A percentile compares a stretch with the other conserved stretches of the same genome.
These are phyloP conservation scores for Drosophila tropicalis DNA, from an alignment of 1,140 invertebrate genomes.

Conservation along the genomic window DNA sequence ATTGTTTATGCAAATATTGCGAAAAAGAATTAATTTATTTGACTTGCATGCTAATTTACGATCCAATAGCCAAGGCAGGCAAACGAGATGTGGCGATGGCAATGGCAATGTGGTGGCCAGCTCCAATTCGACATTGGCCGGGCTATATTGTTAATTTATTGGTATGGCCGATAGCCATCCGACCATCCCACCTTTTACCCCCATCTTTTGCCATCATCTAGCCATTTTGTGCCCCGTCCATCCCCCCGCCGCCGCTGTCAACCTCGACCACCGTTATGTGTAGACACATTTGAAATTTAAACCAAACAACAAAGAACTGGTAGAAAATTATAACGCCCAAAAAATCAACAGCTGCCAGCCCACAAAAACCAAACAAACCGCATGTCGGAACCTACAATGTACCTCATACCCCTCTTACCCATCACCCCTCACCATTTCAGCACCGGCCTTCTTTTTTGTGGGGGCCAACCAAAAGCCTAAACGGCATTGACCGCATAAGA, in stretches of 20 bases:
- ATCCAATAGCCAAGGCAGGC: conserved; percentile 67
- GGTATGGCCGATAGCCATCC: conserved; percentile 37
- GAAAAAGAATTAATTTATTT: conserved; percentile 82
- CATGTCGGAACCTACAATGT: conserved; percentile 52
- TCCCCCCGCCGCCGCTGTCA: neutral
- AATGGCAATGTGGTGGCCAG: neutral
- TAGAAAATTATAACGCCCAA: conserved; percentile 77
- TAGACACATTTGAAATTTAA: conserved; percentile 76
- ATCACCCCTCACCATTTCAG: neutral
- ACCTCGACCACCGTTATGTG: conserved; percentile 52
- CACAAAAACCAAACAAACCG: conserved; percentile 76
- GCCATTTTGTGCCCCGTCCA: neutral
- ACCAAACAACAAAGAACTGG: conserved; percentile 41
- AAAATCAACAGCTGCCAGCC: conserved; percentile 77
- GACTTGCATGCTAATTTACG: conserved; percentile 80
- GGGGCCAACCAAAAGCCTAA: conserved; percentile 70
- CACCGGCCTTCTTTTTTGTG: conserved; percentile 1
- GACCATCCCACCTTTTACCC: conserved; percentile 1
- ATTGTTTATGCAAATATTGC: conserved; percentile 81
- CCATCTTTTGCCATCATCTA: conserved; percentile 9
- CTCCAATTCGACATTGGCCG: conserved; percentile 35
- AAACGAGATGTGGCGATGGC: neutral
- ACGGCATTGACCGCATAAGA: conserved; percentile 77
- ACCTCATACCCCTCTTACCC: conserved; percentile 19
- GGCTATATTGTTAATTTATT: conserved; percentile 78